These are phyloP conservation scores for Typhlomys cinereus DNA, from an alignment of 2,113 vertebrate genomes.

Conservation along the genomic window DNA sequence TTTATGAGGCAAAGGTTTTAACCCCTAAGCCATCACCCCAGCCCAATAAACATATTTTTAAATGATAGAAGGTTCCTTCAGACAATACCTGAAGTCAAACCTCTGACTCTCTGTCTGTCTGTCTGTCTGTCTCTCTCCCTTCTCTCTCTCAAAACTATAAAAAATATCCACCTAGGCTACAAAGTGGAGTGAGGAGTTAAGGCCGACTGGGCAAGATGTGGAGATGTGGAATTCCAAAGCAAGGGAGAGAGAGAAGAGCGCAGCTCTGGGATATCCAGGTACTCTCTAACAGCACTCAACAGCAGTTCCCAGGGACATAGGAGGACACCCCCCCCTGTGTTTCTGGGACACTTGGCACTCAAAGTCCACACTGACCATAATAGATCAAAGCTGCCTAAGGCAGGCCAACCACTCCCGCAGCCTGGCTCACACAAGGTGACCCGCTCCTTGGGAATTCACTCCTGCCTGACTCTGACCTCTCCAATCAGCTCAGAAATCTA, in stretches of 20 bases:
- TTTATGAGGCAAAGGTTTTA: too few relatives aligned
- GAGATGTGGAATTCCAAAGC: neutral
- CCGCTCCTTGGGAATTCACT: neutral
- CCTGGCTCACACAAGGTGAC: neutral
- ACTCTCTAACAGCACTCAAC: neutral
- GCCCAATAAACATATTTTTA: too few relatives aligned
- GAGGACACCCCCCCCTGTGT: neutral
- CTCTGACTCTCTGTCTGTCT: too few relatives aligned
- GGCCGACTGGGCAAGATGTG: neutral
- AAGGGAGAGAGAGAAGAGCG: too few relatives aligned
- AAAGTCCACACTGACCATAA: neutral
- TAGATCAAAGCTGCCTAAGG: neutral
- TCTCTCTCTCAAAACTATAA: too few relatives aligned
- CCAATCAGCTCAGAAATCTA: neutral
- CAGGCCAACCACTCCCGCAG: neutral
- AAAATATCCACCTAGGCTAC: neutral
- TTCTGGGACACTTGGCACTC: neutral
- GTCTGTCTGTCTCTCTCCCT: too few relatives aligned
- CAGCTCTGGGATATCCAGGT: neutral
- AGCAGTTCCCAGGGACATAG: fast-evolving
- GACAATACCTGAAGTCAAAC: too few relatives aligned
- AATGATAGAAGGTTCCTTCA: too few relatives aligned
- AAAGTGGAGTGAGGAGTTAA: neutral
- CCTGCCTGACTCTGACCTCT: neutral
- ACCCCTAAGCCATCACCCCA: too few relatives aligned